phyloP scores from a whole-genome alignment of 2,113 vertebrate genomes.

The Cottus gobio region DNA sequence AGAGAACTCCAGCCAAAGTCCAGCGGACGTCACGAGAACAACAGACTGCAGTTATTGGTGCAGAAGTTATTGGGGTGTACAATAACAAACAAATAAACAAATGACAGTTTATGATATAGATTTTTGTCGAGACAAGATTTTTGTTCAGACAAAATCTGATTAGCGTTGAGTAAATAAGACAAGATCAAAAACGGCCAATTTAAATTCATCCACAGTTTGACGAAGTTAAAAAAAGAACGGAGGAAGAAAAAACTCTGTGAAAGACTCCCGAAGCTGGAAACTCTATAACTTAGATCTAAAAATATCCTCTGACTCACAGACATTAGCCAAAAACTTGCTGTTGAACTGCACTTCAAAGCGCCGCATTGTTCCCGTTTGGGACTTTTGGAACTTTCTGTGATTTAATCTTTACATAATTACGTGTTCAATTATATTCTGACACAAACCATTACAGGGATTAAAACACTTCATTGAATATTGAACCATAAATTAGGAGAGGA shows the following conservation, averaged over 20 bases:
- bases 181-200: slow-evolving; percentile 5
- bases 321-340: slow-evolving; percentile 61
- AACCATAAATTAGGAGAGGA: slow-evolving; percentile 12
- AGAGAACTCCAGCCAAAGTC: slow-evolving; percentile 23
- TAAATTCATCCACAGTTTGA: slow-evolving; percentile 23
- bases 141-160: slow-evolving; percentile 26
- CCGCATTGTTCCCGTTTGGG: slow-evolving; percentile 25
- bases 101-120: neutral
- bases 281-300: slow-evolving; percentile 70
- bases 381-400: slow-evolving; percentile 40
- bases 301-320: slow-evolving; percentile 71
- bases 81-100: slow-evolving; percentile 31
- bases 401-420: slow-evolving; percentile 49
- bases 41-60: slow-evolving; percentile 12
- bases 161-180: slow-evolving; percentile 7
- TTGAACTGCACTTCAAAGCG: slow-evolving; percentile 40
- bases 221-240: slow-evolving; percentile 31
- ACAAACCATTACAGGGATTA: slow-evolving; percentile 17
- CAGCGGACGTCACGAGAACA: slow-evolving; percentile 13
- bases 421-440: slow-evolving; percentile 30
- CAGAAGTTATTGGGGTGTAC: neutral
- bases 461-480: slow-evolving; percentile 9
- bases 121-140: too few species aligned
- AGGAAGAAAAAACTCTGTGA: slow-evolving; percentile 26
- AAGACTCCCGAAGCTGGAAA: slow-evolving; percentile 43